phyloP scores from a whole-genome alignment of 2,888 invertebrate species.

The Osmoderma eremita region DNA sequence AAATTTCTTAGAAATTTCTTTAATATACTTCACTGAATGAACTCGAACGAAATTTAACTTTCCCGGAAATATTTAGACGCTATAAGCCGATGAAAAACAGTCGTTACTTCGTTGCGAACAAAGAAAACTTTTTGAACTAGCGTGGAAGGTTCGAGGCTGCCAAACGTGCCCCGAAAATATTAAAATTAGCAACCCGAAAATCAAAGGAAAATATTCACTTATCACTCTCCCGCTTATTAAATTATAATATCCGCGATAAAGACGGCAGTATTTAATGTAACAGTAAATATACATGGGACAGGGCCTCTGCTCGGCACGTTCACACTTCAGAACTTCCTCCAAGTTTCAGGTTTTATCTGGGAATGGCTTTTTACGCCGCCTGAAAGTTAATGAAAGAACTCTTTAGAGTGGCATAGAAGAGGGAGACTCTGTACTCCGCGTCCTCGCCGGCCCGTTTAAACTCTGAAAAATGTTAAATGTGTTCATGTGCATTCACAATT shows the following conservation, averaged over 20 bases:
- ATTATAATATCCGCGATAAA: constrained; percentile 33
- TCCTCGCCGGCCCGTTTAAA: constrained; percentile 51
- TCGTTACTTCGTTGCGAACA: too few relatives aligned
- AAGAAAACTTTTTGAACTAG: background rate
- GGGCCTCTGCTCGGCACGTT: constrained; percentile 55
- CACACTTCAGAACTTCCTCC: constrained; percentile 55
- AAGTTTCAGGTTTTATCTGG: constrained; percentile 54
- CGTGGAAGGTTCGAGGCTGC: background rate
- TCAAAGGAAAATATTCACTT: constrained; percentile 23
- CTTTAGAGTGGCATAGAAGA: constrained; percentile 51
- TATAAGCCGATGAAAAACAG: too few relatives aligned
- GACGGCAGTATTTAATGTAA: constrained; percentile 30
- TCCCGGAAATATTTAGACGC: too few relatives aligned
- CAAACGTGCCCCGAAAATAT: background rate
- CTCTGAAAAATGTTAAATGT: constrained; percentile 52
- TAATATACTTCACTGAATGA: too few relatives aligned
- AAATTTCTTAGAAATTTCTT: too few relatives aligned
- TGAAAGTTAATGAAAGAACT: constrained; percentile 58
- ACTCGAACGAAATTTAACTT: too few relatives aligned
- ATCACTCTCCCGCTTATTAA: constrained; percentile 35
- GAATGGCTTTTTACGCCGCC: constrained; percentile 55
- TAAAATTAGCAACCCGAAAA: background rate
- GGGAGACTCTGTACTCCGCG: background rate
- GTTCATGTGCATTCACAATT: constrained; percentile 51
- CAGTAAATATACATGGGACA: constrained; percentile 37